Evolutionary conservation across 2,888 invertebrate species (phyloP).

Genomic region (Apotomis turbidana): DNA sequence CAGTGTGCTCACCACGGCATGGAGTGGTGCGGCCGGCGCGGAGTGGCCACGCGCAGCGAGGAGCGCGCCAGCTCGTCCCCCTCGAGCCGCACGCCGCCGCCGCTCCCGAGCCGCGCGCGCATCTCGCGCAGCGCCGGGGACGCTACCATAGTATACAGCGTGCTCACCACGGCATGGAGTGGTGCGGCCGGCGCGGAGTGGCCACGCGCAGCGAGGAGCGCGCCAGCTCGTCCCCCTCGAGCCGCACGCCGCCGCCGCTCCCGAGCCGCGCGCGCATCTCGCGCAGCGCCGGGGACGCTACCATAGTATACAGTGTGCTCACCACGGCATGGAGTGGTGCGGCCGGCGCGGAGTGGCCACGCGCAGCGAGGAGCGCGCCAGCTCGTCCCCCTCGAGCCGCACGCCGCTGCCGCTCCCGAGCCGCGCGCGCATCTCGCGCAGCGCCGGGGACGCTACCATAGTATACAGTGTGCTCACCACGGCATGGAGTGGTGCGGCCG

Average conservation of each 20-base stretch:
- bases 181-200: slow-evolving; percentile 85
- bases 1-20: slow-evolving; percentile 60
- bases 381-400: slow-evolving; percentile 87
- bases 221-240: slow-evolving; percentile 88
- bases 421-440: slow-evolving; percentile 85
- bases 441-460: slow-evolving; percentile 70
- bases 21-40: slow-evolving; percentile 79
- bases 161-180: slow-evolving; percentile 63
- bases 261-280: slow-evolving; percentile 85
- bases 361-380: slow-evolving; percentile 87
- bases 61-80: slow-evolving; percentile 88
- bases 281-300: slow-evolving; percentile 85
- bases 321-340: slow-evolving; percentile 74
- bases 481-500: slow-evolving; percentile 77
- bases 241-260: slow-evolving; percentile 82
- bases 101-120: slow-evolving; percentile 86
- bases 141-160: slow-evolving; percentile 27
- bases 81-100: slow-evolving; percentile 83
- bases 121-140: slow-evolving; percentile 86
- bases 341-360: slow-evolving; percentile 87
- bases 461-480: slow-evolving; percentile 52
- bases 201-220: slow-evolving; percentile 89
- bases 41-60: slow-evolving; percentile 88
- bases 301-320: slow-evolving; percentile 15
- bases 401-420: slow-evolving; percentile 86